A percentile compares a stretch with the other conserved stretches of the same genome.
Conservation (phyloP, 2,888 invertebrate genomes). For the Linnaemya vulpina region DNA sequence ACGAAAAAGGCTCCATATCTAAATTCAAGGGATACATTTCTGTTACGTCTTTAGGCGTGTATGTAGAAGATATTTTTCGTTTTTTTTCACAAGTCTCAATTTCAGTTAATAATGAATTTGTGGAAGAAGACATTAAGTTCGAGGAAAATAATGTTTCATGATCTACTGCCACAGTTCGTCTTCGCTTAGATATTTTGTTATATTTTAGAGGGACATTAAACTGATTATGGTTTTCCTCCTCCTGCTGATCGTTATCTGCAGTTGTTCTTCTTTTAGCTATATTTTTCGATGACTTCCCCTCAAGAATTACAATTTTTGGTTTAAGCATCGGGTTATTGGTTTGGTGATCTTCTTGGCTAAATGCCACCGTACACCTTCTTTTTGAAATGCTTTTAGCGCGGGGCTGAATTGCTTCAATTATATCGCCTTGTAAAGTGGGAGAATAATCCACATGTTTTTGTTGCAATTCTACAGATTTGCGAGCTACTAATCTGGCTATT, state of each 20-base stretch:
- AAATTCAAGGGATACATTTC: conserved; percentile 42
- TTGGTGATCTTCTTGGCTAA: conserved; percentile 55
- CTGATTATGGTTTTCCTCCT: conserved; percentile 17
- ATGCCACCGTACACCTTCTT: conserved; percentile 55
- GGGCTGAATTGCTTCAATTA: conserved; percentile 12
- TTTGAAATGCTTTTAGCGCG: conserved; percentile 45
- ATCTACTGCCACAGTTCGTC: conserved; percentile 75
- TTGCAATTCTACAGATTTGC: conserved; percentile 74
- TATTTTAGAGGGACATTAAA: conserved; percentile 56
- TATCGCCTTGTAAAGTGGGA: conserved; percentile 3
- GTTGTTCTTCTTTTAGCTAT: conserved; percentile 46
- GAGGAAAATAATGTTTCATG: conserved; percentile 41
- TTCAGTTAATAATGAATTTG: conserved; percentile 24
- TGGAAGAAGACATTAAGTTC: background rate
- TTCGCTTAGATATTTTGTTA: conserved; percentile 74
- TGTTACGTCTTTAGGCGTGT: background rate
- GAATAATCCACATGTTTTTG: conserved; percentile 48
- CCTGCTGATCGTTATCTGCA: conserved; percentile 45
- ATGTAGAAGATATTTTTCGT: conserved; percentile 53
- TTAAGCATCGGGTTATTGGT: background rate
- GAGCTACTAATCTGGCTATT: conserved; percentile 75
- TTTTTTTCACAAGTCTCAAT: conserved; percentile 38
- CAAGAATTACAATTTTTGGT: conserved; percentile 11
- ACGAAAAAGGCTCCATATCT: conserved; percentile 72
- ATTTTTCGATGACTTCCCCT: background rate